phyloP scores from a whole-genome alignment of 2,113 vertebrate genomes.

The Xyrauchen texanus region DNA sequence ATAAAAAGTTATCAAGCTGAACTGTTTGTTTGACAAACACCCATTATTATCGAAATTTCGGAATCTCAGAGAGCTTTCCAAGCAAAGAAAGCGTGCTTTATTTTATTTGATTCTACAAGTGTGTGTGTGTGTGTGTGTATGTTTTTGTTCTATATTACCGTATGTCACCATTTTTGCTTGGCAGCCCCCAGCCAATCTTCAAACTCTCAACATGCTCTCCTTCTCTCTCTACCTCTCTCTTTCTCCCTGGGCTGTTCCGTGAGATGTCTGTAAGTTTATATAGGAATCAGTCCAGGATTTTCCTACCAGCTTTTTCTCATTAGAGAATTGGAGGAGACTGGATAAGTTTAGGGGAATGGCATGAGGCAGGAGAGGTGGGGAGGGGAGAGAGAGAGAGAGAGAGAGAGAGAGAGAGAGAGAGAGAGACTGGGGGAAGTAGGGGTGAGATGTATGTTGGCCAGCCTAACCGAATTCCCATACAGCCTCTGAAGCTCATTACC shows the following conservation, averaged over 20 bases:
- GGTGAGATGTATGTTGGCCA: conserved; percentile 51
- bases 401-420: background rate
- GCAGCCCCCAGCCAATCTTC: conserved; percentile 8
- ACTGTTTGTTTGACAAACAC: conserved; percentile 26
- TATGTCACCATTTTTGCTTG: conserved; percentile 13
- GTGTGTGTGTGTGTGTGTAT: background rate
- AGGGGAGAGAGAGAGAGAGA: conserved; percentile 42
- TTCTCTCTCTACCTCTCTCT: conserved; percentile 45
- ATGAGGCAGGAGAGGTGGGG: conserved; percentile 62
- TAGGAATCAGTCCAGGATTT: conserved; percentile 86
- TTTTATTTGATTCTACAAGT: background rate
- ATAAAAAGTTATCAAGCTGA: conserved; percentile 20
- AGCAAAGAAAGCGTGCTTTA: background rate
- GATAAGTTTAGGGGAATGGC: conserved; percentile 77
- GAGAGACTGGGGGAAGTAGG: conserved; percentile 25
- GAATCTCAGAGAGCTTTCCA: background rate
- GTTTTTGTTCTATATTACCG: conserved; percentile 29
- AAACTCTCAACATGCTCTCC: conserved; percentile 7
- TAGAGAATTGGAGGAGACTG: conserved; percentile 70
- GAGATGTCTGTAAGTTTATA: conserved; percentile 92
- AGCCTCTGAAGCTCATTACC: conserved; percentile 51
- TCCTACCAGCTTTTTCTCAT: conserved; percentile 88
- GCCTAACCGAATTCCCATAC: conserved; percentile 48
- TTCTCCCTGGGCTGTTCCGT: conserved; percentile 77
- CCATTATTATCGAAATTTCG: conserved; percentile 17